Evolutionary conservation across 2,113 vertebrate genomes (phyloP), one percentile per base, ranked within the genome.

Genomic region (Orycteropus afer): DNA sequence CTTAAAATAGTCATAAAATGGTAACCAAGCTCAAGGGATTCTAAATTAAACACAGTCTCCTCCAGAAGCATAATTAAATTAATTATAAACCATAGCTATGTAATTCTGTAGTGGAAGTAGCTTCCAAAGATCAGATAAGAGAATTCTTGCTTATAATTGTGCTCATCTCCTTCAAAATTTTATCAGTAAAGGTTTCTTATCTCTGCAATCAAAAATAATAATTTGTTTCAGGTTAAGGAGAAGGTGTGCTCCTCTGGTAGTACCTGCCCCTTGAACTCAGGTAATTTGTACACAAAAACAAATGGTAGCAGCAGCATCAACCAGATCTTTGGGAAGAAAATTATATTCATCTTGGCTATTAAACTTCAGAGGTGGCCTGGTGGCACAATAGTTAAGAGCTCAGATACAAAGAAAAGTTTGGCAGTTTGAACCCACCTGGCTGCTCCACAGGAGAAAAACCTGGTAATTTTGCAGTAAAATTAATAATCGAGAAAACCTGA

Each of bases 11-110:
- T 51, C 40, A 93, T 93, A 94, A 91, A 89, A 89, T 77, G 42
- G 5, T 65, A 77, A 87, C 40, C 37, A 93, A 63, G 61, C 47
- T 20, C 78, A 92, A 93, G 14, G 49, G 73, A 86, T 90, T 79
- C 73, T 82, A 55, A 95, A 95, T 93, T 94, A 91, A 94, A 78
- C 34, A 92, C 34, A 88, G 82, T 51, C 74, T 61, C 69, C 59
- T 95, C 42, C 49, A 86, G 47, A 59, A 87, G 69, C 40, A 34
- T 94, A 89, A 93, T 91, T 95, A 71, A 79, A 83, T 91, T 86
- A 87, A 45, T 23, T 23, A 53, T 69, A 94, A 90, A 81, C 29
- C 49, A 93, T 8, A 73, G 37, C 12, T 86, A 17, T 13, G 55
- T 59, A 74, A 93, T 73, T 90, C 55, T 83, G 10, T 71, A 29